A percentile compares a stretch with the other conserved stretches of the same genome.
Conservation (phyloP, 1,140 invertebrate species). For the Mercenaria mercenaria region DNA sequence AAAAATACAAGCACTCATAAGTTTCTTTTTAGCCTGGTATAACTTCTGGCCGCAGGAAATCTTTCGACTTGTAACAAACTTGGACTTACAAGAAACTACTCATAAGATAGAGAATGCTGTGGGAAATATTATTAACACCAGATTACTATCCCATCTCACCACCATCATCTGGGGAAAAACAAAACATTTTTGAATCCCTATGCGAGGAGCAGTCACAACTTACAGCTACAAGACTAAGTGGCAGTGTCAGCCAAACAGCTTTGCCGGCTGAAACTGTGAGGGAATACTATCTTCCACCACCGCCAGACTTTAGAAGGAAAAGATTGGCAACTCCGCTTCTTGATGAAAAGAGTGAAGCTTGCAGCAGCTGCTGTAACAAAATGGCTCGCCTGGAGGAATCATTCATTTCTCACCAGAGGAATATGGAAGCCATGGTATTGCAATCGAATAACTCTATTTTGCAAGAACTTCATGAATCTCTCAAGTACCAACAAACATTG, state of each 20-base stretch:
- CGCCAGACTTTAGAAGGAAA: slow-evolving; percentile 8
- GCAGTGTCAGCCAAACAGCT: background rate
- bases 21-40: too few relatives aligned
- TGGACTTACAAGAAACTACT: background rate
- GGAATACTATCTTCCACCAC: background rate
- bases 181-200: background rate
- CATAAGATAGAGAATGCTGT: background rate
- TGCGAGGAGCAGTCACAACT: background rate
- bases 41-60: too few relatives aligned
- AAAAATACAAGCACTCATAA: too few relatives aligned
- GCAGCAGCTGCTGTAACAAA: slow-evolving; percentile 7
- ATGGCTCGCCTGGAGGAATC: background rate
- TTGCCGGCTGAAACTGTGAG: background rate
- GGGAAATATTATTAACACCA: background rate
- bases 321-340: background rate
- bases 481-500: slow-evolving; percentile 2
- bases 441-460: background rate
- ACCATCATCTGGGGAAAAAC: background rate
- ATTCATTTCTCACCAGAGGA: background rate
- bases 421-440: background rate
- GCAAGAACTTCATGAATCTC: background rate
- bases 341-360: background rate
- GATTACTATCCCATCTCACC: background rate
- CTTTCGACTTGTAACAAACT: slow-evolving; percentile 14
- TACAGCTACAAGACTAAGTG: background rate